Conservation (phyloP, 2,797 vertebrate genomes). For the Telmatherina bonti region DNA sequence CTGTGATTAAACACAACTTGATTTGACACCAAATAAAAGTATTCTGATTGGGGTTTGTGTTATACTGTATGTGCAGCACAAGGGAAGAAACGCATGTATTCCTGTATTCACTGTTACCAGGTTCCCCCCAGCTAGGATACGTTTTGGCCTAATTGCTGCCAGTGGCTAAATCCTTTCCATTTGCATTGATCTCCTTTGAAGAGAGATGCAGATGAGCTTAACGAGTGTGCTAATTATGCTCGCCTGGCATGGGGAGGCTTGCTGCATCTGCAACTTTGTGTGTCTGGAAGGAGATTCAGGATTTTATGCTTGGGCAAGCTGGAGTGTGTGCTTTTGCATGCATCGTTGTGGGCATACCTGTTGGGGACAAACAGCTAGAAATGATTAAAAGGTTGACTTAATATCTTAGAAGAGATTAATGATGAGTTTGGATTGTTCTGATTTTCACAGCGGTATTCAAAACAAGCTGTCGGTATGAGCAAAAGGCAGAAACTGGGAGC, state of each 20-base stretch:
- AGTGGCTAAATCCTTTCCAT: slow-evolving; percentile 80
- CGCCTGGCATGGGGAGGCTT: slow-evolving; percentile 59
- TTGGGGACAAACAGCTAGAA: slow-evolving; percentile 41
- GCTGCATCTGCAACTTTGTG: slow-evolving; percentile 61
- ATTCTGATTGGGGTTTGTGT: slow-evolving; percentile 30
- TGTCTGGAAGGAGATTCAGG: slow-evolving; percentile 9
- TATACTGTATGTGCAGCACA: slow-evolving; percentile 17
- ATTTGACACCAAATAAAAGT: slow-evolving; percentile 59
- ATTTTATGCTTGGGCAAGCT: slow-evolving; percentile 25
- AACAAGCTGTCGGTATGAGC: background rate
- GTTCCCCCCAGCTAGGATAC: slow-evolving; percentile 52
- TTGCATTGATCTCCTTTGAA: slow-evolving; percentile 86
- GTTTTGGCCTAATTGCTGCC: slow-evolving; percentile 78
- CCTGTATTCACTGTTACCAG: slow-evolving; percentile 45
- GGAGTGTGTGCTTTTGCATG: slow-evolving; percentile 33
- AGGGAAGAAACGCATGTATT: slow-evolving; percentile 50
- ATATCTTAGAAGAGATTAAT: slow-evolving; percentile 25
- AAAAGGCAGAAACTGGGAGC: slow-evolving; percentile 7
- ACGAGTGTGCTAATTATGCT: slow-evolving; percentile 83
- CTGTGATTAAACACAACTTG: slow-evolving; percentile 38
- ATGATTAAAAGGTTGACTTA: slow-evolving; percentile 12
- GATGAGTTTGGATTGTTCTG: background rate
- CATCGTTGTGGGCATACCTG: slow-evolving; percentile 5
- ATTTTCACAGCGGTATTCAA: background rate
- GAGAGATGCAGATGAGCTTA: slow-evolving; percentile 85